Conservation (phyloP, 2,888 invertebrate genomes). For the Pterostichus niger region DNA sequence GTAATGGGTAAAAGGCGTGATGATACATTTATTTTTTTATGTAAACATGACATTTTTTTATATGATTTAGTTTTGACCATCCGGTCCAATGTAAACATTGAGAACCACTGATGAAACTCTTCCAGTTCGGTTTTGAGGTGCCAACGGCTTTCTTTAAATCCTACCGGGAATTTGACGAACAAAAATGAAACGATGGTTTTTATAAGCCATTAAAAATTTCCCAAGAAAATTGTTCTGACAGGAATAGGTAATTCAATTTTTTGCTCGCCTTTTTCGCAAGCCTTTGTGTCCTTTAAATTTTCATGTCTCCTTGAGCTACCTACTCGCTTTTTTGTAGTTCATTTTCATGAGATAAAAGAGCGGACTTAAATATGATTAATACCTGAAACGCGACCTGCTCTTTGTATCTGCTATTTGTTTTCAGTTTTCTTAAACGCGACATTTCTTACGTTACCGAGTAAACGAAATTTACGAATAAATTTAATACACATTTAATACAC, state of each 20-base stretch:
- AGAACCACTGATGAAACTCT: background rate
- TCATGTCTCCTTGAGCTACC: conserved; percentile 60
- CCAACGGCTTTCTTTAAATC: conserved; percentile 47
- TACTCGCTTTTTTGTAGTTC: conserved; percentile 59
- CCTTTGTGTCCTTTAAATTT: conserved; percentile 65
- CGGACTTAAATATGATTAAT: conserved; percentile 63
- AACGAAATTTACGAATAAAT: background rate
- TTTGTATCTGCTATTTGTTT: conserved; percentile 20
- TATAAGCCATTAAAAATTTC: conserved; percentile 66
- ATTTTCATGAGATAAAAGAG: conserved; percentile 57
- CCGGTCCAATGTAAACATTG: too few species aligned
- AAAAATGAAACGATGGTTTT: conserved; percentile 66
- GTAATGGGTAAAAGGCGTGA: too few species aligned
- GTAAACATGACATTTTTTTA: too few species aligned
- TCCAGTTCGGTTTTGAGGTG: conserved; percentile 33
- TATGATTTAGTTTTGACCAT: too few species aligned
- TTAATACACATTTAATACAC: conserved; percentile 9
- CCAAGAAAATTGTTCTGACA: conserved; percentile 61
- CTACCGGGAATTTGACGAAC: conserved; percentile 58
- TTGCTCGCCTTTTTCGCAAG: conserved; percentile 58
- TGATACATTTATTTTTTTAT: too few species aligned
- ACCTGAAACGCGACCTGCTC: conserved; percentile 7
- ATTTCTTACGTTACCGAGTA: background rate
- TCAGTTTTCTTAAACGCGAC: background rate
- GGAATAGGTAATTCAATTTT: conserved; percentile 65